phyloP scores from a whole-genome alignment of 2,113 vertebrate genomes.

The Albula goreensis region DNA sequence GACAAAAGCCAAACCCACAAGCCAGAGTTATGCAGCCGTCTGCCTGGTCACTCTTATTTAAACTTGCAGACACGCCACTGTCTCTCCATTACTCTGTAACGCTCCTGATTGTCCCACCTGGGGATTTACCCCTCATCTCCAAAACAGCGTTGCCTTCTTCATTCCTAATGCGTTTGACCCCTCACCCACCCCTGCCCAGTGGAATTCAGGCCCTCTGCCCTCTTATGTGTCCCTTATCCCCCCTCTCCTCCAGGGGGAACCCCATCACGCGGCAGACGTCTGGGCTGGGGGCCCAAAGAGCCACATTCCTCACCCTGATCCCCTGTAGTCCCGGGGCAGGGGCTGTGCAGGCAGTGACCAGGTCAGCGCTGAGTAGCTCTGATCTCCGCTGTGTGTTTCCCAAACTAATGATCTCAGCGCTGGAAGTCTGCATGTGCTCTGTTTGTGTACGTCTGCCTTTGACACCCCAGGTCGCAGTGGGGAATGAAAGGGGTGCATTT shows the following conservation, averaged over 20 bases:
- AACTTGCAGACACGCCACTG: background rate
- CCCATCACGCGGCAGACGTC: background rate
- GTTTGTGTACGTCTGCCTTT: background rate
- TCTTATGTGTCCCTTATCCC: background rate
- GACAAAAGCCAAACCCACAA: background rate
- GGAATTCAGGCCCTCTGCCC: background rate
- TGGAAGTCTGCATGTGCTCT: background rate
- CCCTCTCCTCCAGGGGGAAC: background rate
- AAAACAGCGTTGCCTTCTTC: background rate
- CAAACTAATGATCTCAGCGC: background rate
- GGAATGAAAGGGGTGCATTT: background rate
- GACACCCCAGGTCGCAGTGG: background rate
- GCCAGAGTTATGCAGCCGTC: background rate
- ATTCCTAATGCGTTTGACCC: constrained; percentile 1
- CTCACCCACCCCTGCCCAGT: constrained; percentile 13
- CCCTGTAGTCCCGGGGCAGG: background rate
- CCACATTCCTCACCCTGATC: background rate
- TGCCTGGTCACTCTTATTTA: background rate
- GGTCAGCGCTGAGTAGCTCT: background rate
- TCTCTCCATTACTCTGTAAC: background rate
- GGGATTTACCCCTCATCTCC: background rate
- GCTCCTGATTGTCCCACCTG: background rate
- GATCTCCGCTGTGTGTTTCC: background rate
- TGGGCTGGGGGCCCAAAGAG: background rate
- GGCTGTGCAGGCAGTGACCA: background rate